These are phyloP conservation scores for Pseudorhiza aurosa DNA, from an alignment of 30 jellyfish, hydroid and myxozoan genomes.

Conservation along the genomic window DNA sequence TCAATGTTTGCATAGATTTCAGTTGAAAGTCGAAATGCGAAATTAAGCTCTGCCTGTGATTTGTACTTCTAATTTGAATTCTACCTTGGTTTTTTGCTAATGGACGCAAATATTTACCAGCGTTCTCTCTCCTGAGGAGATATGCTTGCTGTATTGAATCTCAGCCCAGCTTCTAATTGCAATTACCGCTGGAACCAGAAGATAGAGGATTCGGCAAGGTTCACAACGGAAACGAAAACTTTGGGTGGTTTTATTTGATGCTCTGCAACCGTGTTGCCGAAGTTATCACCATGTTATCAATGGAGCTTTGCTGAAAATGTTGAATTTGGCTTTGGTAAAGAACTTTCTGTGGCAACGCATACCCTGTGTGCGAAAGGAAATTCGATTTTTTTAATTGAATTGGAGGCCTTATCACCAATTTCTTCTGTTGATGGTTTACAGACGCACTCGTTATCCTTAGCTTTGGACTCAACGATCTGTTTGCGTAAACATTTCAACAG, in stretches of 20 bases:
- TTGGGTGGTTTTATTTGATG: not conserved
- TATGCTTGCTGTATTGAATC: not conserved
- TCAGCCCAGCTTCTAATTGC: not conserved
- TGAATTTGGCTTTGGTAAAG: not conserved
- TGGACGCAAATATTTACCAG: not conserved
- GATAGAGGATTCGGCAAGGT: not conserved
- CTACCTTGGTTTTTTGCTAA: not conserved
- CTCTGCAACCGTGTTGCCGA: not conserved
- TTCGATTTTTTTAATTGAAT: not conserved
- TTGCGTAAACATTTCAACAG: too few species aligned
- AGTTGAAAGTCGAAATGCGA: not conserved
- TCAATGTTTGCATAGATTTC: not conserved
- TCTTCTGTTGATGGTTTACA: not conserved
- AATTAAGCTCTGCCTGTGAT: not conserved
- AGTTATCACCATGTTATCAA: not conserved
- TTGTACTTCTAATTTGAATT: not conserved
- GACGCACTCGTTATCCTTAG: not conserved
- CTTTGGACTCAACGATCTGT: not conserved
- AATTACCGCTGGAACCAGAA: not conserved
- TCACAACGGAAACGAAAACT: not conserved
- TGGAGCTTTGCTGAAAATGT: not conserved
- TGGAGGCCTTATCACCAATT: not conserved
- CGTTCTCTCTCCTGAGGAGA: not conserved
- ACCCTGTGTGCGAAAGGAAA: not conserved
- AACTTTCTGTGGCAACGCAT: not conserved